Conservation (phyloP, 2,888 invertebrate species). For the Tricholauxania praeusta region DNA sequence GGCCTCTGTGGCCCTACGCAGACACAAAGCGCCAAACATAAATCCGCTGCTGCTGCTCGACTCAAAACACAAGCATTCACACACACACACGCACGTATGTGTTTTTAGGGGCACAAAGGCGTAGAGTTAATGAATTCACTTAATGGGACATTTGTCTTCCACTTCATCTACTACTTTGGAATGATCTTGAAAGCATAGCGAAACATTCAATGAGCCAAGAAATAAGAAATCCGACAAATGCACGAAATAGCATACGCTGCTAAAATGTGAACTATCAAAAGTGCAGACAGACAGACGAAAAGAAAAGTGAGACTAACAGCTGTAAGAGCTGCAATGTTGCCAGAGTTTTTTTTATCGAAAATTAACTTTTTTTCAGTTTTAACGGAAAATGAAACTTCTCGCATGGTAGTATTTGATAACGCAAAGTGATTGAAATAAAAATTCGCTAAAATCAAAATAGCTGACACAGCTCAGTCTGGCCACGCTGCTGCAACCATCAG, state of each 20-base stretch:
- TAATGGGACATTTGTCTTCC: slow-evolving; percentile 50
- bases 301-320: slow-evolving; percentile 20
- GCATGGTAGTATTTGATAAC: no score
- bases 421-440: no score
- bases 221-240: slow-evolving; percentile 40
- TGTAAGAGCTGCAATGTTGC: slow-evolving; percentile 7
- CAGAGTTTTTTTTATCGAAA: no score
- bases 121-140: slow-evolving; percentile 49
- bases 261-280: not conserved
- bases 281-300: not conserved
- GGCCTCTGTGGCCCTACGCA: no score
- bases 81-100: not conserved
- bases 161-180: slow-evolving; percentile 41
- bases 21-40: no score
- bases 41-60: no score
- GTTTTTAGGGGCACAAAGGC: not conserved
- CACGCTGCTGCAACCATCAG: not conserved
- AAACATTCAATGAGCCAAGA: slow-evolving; percentile 40
- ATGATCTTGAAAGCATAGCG: slow-evolving; percentile 35
- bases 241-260: slow-evolving; percentile 22
- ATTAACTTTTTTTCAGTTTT: no score
- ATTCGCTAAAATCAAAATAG: no score
- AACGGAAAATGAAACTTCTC: no score
- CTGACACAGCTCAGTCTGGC: no score
- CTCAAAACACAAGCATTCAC: not conserved